These are phyloP conservation scores for Anolis sagrei DNA, from an alignment of 2,113 vertebrate species.

Conservation along the genomic window DNA sequence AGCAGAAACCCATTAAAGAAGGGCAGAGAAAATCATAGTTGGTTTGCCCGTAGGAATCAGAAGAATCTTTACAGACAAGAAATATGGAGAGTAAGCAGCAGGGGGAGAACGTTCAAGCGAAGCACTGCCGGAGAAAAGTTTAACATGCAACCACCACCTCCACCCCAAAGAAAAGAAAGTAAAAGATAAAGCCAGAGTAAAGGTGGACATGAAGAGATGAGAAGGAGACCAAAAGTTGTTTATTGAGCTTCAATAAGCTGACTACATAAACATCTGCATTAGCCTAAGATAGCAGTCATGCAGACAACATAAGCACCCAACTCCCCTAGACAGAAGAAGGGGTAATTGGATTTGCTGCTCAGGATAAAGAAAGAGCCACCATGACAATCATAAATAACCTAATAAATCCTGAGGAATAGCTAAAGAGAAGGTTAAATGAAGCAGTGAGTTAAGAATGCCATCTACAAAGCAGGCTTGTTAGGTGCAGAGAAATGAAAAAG, in stretches of 20 bases:
- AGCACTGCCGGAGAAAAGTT: slow-evolving; percentile 57
- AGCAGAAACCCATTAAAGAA: slow-evolving; percentile 35
- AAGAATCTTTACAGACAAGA: slow-evolving; percentile 42
- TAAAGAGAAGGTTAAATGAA: background rate
- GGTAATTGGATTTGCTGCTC: background rate
- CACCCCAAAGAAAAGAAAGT: slow-evolving; percentile 37
- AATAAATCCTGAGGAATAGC: background rate
- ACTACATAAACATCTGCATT: background rate
- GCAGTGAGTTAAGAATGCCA: background rate
- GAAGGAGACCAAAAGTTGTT: slow-evolving; percentile 27
- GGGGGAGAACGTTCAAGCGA: slow-evolving; percentile 43
- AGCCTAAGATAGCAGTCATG: slow-evolving; percentile 24
- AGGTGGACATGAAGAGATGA: slow-evolving; percentile 40
- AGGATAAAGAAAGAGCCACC: slow-evolving; percentile 15
- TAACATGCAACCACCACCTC: slow-evolving; percentile 53
- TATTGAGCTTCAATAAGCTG: slow-evolving; percentile 1
- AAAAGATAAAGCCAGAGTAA: slow-evolving; percentile 44
- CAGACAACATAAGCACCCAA: background rate
- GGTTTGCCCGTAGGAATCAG: slow-evolving; percentile 29
- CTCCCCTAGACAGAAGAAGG: background rate
- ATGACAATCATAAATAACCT: slow-evolving; percentile 23
- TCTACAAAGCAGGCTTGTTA: slow-evolving; percentile 30
- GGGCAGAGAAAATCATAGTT: slow-evolving; percentile 30
- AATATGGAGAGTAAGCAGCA: slow-evolving; percentile 24
- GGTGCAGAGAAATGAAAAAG: slow-evolving; percentile 37